Evolutionary conservation across 2,888 invertebrate genomes (phyloP).

Genomic region (Exephanes ischioxanthus): DNA sequence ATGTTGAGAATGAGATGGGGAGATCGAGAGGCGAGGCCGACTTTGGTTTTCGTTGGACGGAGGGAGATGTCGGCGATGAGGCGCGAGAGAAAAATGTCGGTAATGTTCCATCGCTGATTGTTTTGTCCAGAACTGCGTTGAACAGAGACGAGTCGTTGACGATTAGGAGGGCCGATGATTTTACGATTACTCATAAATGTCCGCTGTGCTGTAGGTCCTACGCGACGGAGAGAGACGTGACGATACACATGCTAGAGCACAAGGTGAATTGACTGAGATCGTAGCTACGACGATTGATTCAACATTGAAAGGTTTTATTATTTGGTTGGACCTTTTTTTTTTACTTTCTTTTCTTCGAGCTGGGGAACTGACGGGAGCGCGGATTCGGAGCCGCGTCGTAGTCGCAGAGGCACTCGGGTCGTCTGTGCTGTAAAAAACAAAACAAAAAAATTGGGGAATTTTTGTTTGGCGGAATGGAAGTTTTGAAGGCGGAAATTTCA

Average conservation of each 20-base stretch:
- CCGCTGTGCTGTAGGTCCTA: constrained; percentile 59
- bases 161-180: background rate
- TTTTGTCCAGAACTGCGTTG: constrained; percentile 51
- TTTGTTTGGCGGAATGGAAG: too few species aligned
- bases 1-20: constrained; percentile 74
- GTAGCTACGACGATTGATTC: background rate
- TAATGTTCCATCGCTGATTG: constrained; percentile 59
- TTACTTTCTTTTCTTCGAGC: background rate
- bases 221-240: constrained; percentile 50
- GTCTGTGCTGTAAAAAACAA: too few species aligned
- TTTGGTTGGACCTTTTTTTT: background rate
- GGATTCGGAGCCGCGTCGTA: too few species aligned
- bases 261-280: constrained; percentile 42
- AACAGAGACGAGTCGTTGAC: background rate
- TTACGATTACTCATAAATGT: constrained; percentile 50
- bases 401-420: too few species aligned
- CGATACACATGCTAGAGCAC: constrained; percentile 39
- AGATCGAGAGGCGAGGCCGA: constrained; percentile 16
- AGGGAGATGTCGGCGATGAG: background rate
- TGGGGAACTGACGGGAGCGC: too few species aligned
- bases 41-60: constrained; percentile 1
- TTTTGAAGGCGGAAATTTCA: too few species aligned
- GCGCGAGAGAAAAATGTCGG: constrained; percentile 31
- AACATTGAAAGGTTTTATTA: constrained; percentile 11
- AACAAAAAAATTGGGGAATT: too few species aligned